A percentile compares a stretch with the other conserved stretches of the same genome.
Evolutionary conservation across 64 coral and sea anemone species (phyloP).

Genomic region (Stylophora pistillata): DNA sequence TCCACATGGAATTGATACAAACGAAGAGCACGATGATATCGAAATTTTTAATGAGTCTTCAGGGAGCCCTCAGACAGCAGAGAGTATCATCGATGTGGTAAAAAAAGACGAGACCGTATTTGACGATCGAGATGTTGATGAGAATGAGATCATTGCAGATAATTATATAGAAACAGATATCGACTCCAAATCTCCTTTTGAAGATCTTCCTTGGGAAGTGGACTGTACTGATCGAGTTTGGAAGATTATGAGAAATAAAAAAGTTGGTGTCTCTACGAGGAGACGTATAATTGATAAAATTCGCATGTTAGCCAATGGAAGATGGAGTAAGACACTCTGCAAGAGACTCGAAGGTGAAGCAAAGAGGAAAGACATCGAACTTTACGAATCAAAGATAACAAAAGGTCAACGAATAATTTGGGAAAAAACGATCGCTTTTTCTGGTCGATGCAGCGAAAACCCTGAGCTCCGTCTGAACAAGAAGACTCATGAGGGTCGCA

Average conservation of each 20-base stretch:
- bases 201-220: slow-evolving; percentile 74
- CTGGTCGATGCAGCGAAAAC: slow-evolving; percentile 47
- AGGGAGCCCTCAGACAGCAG: neutral
- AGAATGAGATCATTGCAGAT: neutral
- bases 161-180: slow-evolving; percentile 34
- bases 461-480: slow-evolving; percentile 35
- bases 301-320: slow-evolving; percentile 60
- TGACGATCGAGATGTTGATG: slow-evolving; percentile 6
- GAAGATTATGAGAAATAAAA: slow-evolving; percentile 46
- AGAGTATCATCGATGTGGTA: neutral
- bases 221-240: slow-evolving; percentile 73
- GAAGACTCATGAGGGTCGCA: slow-evolving; percentile 33
- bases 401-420: slow-evolving; percentile 58
- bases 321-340: slow-evolving; percentile 61
- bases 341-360: slow-evolving; percentile 44
- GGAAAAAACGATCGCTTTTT: slow-evolving; percentile 72
- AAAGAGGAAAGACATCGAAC: slow-evolving; percentile 36
- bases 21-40: slow-evolving; percentile 21
- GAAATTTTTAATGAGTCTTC: neutral
- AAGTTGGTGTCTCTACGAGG: slow-evolving; percentile 8
- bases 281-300: slow-evolving; percentile 54
- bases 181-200: slow-evolving; percentile 54
- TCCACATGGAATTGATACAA: neutral
- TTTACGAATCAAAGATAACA: slow-evolving; percentile 54
- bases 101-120: slow-evolving; percentile 1